Evolutionary conservation across 2,888 invertebrate species (phyloP), one percentile per base, ranked within the genome.

Genomic region (Microchrysa polita): DNA sequence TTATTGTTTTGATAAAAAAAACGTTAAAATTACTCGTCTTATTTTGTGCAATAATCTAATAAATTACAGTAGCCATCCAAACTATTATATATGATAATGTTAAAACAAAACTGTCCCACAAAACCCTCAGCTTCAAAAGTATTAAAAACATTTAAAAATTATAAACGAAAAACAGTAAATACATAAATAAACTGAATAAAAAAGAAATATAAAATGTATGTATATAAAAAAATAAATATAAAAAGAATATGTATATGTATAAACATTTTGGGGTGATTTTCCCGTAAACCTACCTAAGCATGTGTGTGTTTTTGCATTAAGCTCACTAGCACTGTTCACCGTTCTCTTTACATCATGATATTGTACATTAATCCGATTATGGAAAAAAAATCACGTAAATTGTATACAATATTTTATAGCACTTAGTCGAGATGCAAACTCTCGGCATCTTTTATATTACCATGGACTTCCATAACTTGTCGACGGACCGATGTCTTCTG

Each of bases 181-280:
- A 16, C 55, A 55, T 10, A 20, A 4, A 55, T 20, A 55, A 5
- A n/a, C n/a, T n/a, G n/a, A 34, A 34, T 18, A 55, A 55, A 10
- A 55, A 55, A n/a, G 16, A 10, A 55, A 55, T 7, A 20, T 16
- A 55, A 55, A 55, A 48, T 48, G 5, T 10, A 14, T 53, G 9
- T 61, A 40, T 14, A 65, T 48, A 67, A 55, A 44, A 53, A 34
- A n/a, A n/a, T 27, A n/a, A 20, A 20, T 10, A 10, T n/a, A 67
- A 60, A 60, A 44, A 59, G 5, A 72, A 44, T 72, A 72, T 55
- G 60, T 52, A 20, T 73, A 61, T 14, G 65, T 69, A 14, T 18
- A 55, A 69, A 55, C 34, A 57, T 73, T 69, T 74, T 75, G 76
- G 76, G 76, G 75, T 76, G 76, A 76, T 76, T 74, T 73, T 74